These are phyloP conservation scores for Aphaenogaster ashmeadi DNA, from an alignment of 1,140 invertebrate species.

Conservation along the genomic window DNA sequence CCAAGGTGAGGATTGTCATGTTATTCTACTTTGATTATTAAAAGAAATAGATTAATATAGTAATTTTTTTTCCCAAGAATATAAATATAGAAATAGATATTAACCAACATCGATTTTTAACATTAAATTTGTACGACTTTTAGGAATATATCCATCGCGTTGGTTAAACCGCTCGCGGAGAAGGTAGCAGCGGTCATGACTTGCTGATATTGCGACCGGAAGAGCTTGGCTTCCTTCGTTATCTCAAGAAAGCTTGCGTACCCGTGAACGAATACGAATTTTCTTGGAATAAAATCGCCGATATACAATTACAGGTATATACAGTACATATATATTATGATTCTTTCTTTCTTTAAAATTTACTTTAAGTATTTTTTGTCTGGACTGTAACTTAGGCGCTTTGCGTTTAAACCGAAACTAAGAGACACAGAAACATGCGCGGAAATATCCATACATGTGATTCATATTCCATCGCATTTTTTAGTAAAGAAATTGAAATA, in stretches of 20 bases:
- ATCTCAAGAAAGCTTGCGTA: constrained; percentile 97
- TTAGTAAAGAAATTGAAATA: neutral
- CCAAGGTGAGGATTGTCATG: constrained; percentile 90
- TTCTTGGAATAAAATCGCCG: constrained; percentile 98
- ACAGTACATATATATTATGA: neutral
- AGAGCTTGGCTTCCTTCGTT: constrained; percentile 97
- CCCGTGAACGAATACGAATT: constrained; percentile 99
- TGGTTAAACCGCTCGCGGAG: constrained; percentile 98
- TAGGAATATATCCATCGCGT: constrained; percentile 97
- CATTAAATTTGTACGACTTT: constrained; percentile 60
- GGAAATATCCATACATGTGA: neutral
- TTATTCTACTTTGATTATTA: neutral
- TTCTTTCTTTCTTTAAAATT: neutral
- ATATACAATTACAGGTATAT: constrained; percentile 96
- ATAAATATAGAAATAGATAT: constrained; percentile 28
- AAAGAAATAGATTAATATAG: neutral
- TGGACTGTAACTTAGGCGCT: neutral
- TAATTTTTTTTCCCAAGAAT: constrained; percentile 6
- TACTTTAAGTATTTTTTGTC: neutral
- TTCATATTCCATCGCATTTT: neutral
- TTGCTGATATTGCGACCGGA: constrained; percentile 97
- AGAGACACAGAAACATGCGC: neutral
- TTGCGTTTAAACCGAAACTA: neutral
- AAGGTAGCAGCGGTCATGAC: constrained; percentile 96
- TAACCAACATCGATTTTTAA: constrained; percentile 15